These are phyloP conservation scores for Zophobas morio DNA, from an alignment of 1,140 invertebrate genomes.

Conservation along the genomic window DNA sequence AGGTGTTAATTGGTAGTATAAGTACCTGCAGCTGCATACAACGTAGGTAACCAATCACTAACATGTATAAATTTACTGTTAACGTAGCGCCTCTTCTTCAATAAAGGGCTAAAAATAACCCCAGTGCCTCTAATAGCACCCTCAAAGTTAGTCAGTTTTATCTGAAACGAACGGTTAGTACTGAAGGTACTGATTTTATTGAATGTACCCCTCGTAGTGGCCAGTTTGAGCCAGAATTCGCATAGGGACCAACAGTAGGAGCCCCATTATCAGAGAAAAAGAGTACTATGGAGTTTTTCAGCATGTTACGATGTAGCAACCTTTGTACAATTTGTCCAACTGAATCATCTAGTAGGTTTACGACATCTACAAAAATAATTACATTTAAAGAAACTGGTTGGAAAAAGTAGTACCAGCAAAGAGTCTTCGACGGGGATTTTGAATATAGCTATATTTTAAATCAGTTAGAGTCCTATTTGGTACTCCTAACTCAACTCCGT, in stretches of 20 bases:
- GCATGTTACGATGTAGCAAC: conserved; percentile 75
- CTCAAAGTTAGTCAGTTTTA: conserved; percentile 86
- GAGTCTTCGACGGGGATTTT: conserved; percentile 78
- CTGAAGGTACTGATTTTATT: background rate
- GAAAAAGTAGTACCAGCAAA: conserved; percentile 78
- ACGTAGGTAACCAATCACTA: conserved; percentile 90
- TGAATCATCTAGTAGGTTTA: conserved; percentile 79
- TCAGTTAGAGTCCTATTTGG: conserved; percentile 85
- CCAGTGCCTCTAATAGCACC: conserved; percentile 86
- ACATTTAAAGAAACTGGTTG: too few relatives aligned
- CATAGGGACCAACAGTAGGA: conserved; percentile 77
- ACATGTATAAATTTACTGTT: conserved; percentile 83
- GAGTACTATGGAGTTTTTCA: conserved; percentile 82
- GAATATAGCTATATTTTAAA: conserved; percentile 82
- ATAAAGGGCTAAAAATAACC: conserved; percentile 75
- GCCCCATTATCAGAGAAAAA: conserved; percentile 88
- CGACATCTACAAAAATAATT: conserved; percentile 3
- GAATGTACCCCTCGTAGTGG: conserved; percentile 84
- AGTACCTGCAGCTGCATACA: conserved; percentile 77
- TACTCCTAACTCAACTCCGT: conserved; percentile 73
- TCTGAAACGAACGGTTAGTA: conserved; percentile 54
- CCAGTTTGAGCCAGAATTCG: conserved; percentile 89
- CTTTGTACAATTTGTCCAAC: conserved; percentile 82
- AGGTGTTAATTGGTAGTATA: conserved; percentile 39
- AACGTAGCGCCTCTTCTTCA: conserved; percentile 72